Percentiles rank a stretch among this genome's conserved stretches.
Evolutionary conservation across 2,888 invertebrate species (phyloP).

Genomic region (Laothoe populi): DNA sequence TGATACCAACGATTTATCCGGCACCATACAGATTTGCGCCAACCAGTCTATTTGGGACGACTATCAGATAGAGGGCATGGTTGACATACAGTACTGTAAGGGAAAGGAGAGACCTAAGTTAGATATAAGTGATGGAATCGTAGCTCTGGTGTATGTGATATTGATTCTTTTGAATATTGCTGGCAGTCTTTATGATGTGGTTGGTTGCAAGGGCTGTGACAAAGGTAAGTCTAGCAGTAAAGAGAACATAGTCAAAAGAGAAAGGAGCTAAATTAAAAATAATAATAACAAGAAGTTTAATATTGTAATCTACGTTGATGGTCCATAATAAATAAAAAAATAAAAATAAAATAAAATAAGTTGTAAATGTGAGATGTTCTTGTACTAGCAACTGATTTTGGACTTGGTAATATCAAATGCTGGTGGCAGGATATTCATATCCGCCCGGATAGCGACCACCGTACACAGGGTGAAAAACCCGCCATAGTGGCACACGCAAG

Average conservation of each 20-base stretch:
- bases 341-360: too few species aligned
- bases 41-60: slow-evolving; percentile 61
- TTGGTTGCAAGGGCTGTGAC: slow-evolving; percentile 37
- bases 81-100: slow-evolving; percentile 64
- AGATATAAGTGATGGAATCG: slow-evolving; percentile 29
- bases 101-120: slow-evolving; percentile 42
- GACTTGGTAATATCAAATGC: too few species aligned
- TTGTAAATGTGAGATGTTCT: too few species aligned
- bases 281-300: too few species aligned
- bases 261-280: too few species aligned
- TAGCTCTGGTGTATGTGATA: slow-evolving; percentile 59
- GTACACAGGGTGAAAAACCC: too few species aligned
- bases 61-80: slow-evolving; percentile 58
- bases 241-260: slow-evolving; percentile 36
- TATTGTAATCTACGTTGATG: too few species aligned
- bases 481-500: too few species aligned
- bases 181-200: slow-evolving; percentile 66
- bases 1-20: slow-evolving; percentile 45
- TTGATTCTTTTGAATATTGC: slow-evolving; percentile 59
- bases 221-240: slow-evolving; percentile 27
- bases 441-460: too few species aligned
- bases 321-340: not conserved
- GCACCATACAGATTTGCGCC: slow-evolving; percentile 64
- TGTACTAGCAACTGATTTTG: too few species aligned
- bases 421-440: too few species aligned